Base-by-base conservation (phyloP, 1,140 invertebrate genomes). In the Eupeodes corollae region DNA sequence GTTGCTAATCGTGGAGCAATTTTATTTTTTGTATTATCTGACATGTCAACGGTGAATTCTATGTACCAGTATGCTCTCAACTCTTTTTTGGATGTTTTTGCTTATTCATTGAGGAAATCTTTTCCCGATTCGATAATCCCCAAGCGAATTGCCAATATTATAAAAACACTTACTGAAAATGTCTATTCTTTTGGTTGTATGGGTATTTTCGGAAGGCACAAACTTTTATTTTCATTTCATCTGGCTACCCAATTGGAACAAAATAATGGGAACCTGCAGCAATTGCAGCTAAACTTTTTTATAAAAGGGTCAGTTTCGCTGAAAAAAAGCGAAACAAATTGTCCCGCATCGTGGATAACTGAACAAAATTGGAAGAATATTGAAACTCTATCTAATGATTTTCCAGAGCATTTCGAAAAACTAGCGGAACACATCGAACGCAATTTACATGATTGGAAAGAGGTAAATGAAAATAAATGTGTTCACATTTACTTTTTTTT, bases 41-140 rank as follows among this genome's bases (percentile, higher is more conserved):
- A 93, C 59, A 86, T 93, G 85, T 79, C 86, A 0, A 71, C 75
- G 0, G 83, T 95, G 0, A 90, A 89, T 63, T 70, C 77, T 11
- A 94, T 94, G 88, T 95, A 95, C 62, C 89, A 94, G 56, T 92
- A 92, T 67, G 91, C 89, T 0, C 67, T 95, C 18, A 78, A 74
- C 5, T 79, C 82, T 2, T 90, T 88, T 55, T 61, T 89, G 3
- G 79, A 86, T 46, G 83, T 93, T 1, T 93, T 93, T 58, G 72
- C 76, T 13, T 82, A 77, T 56, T 88, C 88, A 0, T 64, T 93
- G 26, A 79, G 76, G 45, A 88, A 87, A 65, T 80, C 87, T 8
- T 70, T 87, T 55, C 83, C 86, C 0, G 84, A 91, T 63, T 75
- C 79, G 6, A 74, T 82, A 35, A 60, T 92, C 1, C 53, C 62